A percentile compares a stretch with the other conserved stretches of the same genome.
phyloP scores from a whole-genome alignment of 2,888 invertebrate species.

The Adineta ricciae region DNA sequence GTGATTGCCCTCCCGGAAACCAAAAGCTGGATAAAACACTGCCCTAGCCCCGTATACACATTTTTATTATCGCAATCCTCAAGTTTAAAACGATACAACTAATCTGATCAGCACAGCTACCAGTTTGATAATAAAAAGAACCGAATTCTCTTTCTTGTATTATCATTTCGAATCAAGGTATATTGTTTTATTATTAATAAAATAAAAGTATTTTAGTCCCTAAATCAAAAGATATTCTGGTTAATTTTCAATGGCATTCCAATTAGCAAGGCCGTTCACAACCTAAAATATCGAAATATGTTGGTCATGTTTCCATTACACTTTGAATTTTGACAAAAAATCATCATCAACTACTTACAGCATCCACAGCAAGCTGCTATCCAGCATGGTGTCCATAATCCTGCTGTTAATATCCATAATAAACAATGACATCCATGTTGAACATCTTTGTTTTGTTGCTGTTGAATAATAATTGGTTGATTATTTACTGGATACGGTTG shows the following conservation, averaged over 20 bases:
- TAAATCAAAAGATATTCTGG: neutral
- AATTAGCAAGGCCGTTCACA: neutral
- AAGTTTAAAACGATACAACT: too few relatives aligned
- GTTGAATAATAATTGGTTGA: neutral
- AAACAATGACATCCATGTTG: neutral
- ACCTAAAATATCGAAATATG: slow-evolving; percentile 10
- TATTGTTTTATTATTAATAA: neutral
- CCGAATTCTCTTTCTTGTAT: neutral
- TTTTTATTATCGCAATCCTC: too few relatives aligned
- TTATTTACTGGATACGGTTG: neutral
- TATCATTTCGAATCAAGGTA: neutral
- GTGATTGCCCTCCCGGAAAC: too few relatives aligned
- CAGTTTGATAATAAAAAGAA: neutral
- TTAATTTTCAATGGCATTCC: neutral
- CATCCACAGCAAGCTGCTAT: neutral
- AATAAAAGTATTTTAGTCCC: neutral
- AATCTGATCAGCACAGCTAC: too few relatives aligned
- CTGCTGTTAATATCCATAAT: neutral
- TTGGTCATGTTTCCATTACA: neutral
- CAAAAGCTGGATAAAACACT: too few relatives aligned
- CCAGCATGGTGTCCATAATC: neutral
- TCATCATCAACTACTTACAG: neutral
- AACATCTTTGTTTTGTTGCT: neutral
- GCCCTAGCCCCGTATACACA: too few relatives aligned
- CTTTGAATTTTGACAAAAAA: neutral